A percentile compares a stretch with the other conserved stretches of the same genome.
Evolutionary conservation across 1,140 invertebrate genomes (phyloP).

Genomic region (Thaumatotibia leucotreta): DNA sequence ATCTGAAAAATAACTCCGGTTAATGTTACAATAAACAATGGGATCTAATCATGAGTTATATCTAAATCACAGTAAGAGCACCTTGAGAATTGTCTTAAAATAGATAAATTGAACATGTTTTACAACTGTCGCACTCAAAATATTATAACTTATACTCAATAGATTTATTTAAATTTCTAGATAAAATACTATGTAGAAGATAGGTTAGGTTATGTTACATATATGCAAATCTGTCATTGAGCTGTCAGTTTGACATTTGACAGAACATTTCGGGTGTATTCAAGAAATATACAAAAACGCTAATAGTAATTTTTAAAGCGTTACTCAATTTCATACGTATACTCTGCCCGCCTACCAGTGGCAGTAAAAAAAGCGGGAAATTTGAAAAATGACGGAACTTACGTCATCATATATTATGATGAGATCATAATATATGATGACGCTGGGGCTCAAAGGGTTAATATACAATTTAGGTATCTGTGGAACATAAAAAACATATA

Average conservation of each 20-base stretch:
- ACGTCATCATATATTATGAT: no score
- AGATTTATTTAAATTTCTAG: background rate
- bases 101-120: conserved; percentile 51
- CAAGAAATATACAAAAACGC: background rate
- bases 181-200: background rate
- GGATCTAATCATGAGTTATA: conserved; percentile 18
- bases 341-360: no score
- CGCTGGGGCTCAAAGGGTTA: no score
- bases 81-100: conserved; percentile 53
- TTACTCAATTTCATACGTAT: no score
- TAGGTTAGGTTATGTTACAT: background rate
- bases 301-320: background rate
- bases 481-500: no score
- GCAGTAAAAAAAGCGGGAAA: no score
- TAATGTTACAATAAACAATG: conserved; percentile 21
- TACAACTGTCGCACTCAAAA: background rate
- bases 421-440: no score
- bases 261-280: background rate
- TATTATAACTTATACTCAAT: background rate
- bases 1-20: conserved; percentile 38
- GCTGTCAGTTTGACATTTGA: background rate
- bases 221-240: background rate
- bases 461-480: no score
- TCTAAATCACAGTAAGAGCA: conserved; percentile 14
- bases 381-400: no score